Percentiles rank a stretch among this genome's conserved stretches.
Evolutionary conservation across 2,797 vertebrate species (phyloP).

Genomic region (Choloepus didactylus): DNA sequence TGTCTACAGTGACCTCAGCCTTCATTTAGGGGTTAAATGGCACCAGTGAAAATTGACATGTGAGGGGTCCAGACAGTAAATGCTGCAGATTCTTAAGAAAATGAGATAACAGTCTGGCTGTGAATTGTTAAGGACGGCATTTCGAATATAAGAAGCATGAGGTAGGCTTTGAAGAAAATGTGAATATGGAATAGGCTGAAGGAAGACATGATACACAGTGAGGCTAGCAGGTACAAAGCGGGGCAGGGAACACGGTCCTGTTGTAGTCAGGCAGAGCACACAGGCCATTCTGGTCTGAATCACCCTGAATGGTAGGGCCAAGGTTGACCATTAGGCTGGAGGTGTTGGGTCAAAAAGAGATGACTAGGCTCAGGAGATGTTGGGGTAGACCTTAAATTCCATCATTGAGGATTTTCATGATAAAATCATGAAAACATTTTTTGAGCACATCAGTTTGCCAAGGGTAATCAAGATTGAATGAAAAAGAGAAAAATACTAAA

Average conservation of each 20-base stretch:
- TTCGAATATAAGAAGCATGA: not conserved
- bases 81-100: not conserved
- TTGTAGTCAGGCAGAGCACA: not conserved
- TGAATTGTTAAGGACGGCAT: not conserved
- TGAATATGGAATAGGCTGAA: not conserved
- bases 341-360: not conserved
- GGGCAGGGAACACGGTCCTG: rapidly evolving
- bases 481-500: not conserved
- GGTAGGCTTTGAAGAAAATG: not conserved
- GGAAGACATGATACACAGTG: not conserved
- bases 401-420: not conserved
- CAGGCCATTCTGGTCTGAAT: not conserved
- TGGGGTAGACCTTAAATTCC: not conserved
- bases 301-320: rapidly evolving
- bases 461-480: not conserved
- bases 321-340: not conserved
- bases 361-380: not conserved
- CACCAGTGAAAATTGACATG: not conserved
- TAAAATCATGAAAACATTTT: not conserved
- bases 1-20: not conserved
- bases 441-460: not conserved
- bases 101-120: not conserved
- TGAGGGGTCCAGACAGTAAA: not conserved
- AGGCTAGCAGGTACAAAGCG: not conserved
- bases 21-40: not conserved